phyloP scores from a whole-genome alignment of 2,113 vertebrate genomes.

The Arizona elegans region DNA sequence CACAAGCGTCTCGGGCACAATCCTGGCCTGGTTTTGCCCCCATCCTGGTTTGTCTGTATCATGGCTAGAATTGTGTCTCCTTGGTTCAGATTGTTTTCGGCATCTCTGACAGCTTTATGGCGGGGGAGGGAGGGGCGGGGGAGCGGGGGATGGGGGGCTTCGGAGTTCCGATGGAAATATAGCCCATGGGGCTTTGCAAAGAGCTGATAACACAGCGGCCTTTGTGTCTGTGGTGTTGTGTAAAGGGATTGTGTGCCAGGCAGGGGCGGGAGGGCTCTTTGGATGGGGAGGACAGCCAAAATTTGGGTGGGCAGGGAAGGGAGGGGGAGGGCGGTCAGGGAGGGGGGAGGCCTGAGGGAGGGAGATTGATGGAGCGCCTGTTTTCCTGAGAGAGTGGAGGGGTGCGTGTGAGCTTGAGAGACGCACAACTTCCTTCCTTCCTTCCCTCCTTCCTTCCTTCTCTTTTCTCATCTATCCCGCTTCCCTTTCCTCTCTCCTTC shows the following conservation, averaged over 20 bases:
- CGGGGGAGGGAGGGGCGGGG: neutral
- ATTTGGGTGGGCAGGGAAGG: neutral
- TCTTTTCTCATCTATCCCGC: neutral
- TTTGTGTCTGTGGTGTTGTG: slow-evolving; percentile 59
- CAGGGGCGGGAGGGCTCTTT: neutral
- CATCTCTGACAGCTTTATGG: neutral
- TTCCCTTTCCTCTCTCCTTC: neutral
- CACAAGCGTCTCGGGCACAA: neutral
- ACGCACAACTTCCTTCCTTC: neutral
- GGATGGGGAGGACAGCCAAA: neutral
- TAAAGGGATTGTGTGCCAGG: slow-evolving; percentile 55
- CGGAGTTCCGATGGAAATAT: slow-evolving; percentile 50
- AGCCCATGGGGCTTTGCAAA: slow-evolving; percentile 23
- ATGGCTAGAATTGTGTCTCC: neutral
- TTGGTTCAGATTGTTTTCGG: slow-evolving; percentile 20
- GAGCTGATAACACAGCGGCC: slow-evolving; percentile 66
- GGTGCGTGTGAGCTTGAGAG: neutral
- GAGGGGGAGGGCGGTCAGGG: neutral
- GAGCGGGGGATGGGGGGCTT: too few species aligned
- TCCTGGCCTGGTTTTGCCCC: neutral
- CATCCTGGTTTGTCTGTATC: too few species aligned
- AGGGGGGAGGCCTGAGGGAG: neutral
- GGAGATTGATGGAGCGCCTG: neutral
- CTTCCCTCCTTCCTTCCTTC: neutral
- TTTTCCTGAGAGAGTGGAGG: neutral